These are phyloP conservation scores for Corythaeola cristata DNA, from an alignment of 2,113 vertebrate species.

Conservation along the genomic window DNA sequence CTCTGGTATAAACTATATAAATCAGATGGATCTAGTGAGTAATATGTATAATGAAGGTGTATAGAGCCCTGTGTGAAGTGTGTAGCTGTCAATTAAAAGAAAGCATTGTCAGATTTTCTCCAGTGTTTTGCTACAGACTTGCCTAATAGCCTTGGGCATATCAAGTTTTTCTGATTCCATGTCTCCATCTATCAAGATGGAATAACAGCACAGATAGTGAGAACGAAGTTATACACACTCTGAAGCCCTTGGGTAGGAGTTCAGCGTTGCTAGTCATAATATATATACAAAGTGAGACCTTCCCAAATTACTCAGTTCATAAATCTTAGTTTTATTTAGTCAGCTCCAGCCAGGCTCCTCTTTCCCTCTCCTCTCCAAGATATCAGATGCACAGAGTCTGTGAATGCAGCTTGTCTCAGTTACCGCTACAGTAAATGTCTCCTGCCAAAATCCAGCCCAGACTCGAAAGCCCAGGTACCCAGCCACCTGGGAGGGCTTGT, in stretches of 20 bases:
- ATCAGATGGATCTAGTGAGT: not conserved
- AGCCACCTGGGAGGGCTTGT: not conserved
- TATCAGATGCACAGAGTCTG: not conserved
- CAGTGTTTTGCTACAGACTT: not conserved
- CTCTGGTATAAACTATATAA: not conserved
- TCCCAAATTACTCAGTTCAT: constrained; percentile 23
- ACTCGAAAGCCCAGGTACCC: not conserved
- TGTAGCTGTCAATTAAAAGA: not conserved
- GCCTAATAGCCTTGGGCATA: not conserved
- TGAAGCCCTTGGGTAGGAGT: not conserved
- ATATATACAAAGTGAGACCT: constrained; percentile 32
- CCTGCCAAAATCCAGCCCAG: not conserved
- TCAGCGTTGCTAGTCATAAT: constrained; percentile 48
- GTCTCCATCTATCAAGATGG: not conserved
- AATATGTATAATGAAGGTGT: not conserved
- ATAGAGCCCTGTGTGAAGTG: not conserved
- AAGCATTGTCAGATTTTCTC: not conserved
- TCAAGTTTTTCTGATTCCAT: not conserved
- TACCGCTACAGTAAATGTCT: not conserved
- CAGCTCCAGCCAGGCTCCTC: not conserved
- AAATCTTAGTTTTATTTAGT: constrained; percentile 20
- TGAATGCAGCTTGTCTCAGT: not conserved
- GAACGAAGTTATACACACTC: not conserved
- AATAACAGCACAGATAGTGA: not conserved
- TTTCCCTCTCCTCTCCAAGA: not conserved